Percentiles rank a stretch among this genome's conserved stretches.
Evolutionary conservation across 2,113 vertebrate species (phyloP).

Genomic region (Leptocoma aspasia): DNA sequence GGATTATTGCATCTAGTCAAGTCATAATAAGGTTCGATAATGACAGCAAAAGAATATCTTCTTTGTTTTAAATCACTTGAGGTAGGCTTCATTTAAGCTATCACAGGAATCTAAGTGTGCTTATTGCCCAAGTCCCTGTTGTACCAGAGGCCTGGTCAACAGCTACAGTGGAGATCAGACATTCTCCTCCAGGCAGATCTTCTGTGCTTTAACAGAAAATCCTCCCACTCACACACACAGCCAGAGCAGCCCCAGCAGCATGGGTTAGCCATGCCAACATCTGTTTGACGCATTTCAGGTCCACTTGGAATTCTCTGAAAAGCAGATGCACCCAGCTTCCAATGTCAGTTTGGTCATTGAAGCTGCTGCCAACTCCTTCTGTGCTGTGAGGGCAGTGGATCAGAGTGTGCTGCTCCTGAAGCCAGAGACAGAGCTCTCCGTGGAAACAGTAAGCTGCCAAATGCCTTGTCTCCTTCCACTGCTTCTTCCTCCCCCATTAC

Average conservation of each 20-base stretch:
- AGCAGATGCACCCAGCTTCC: slow-evolving; percentile 67
- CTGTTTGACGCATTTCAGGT: slow-evolving; percentile 70
- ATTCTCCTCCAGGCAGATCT: background rate
- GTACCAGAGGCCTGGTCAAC: background rate
- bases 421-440: slow-evolving; percentile 45
- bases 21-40: background rate
- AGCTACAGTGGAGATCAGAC: background rate
- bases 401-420: slow-evolving; percentile 78
- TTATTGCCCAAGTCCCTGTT: background rate
- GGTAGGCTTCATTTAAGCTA: background rate
- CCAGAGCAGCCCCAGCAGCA: background rate
- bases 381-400: slow-evolving; percentile 83
- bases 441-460: slow-evolving; percentile 6
- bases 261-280: background rate
- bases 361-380: slow-evolving; percentile 78
- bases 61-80: background rate
- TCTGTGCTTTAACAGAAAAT: background rate
- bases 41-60: background rate
- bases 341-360: slow-evolving; percentile 65
- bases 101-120: background rate
- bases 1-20: background rate
- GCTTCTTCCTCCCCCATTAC: background rate
- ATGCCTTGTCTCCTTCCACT: background rate
- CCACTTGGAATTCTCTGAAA: slow-evolving; percentile 73
- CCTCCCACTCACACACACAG: background rate